Percentiles rank a stretch among this genome's conserved stretches.
These are phyloP conservation scores for Platysternon megacephalum DNA, from an alignment of 2,113 vertebrate species.

Conservation along the genomic window DNA sequence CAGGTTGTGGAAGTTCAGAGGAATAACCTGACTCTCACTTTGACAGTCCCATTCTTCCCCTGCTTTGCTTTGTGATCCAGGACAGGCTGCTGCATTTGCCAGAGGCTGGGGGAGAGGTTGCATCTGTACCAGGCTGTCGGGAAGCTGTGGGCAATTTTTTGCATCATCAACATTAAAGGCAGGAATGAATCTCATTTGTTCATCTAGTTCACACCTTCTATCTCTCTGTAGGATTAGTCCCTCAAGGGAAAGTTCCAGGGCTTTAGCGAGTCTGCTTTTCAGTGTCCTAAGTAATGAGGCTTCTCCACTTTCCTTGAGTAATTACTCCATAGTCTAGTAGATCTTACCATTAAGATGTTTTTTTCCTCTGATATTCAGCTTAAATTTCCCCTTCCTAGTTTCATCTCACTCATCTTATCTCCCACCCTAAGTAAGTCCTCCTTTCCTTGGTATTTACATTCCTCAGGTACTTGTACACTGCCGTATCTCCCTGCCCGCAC, in stretches of 20 bases:
- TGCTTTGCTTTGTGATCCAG: not conserved
- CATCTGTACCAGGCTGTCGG: not conserved
- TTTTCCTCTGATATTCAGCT: not conserved
- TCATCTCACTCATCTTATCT: not conserved
- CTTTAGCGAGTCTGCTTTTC: not conserved
- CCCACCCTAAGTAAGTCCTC: fast-evolving
- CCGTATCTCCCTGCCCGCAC: not conserved
- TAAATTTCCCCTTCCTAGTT: not conserved
- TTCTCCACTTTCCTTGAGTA: not conserved
- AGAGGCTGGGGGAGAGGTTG: not conserved
- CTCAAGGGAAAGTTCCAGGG: not conserved
- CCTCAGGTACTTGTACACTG: not conserved
- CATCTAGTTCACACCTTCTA: not conserved
- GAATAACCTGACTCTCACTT: not conserved
- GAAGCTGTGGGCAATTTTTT: not conserved
- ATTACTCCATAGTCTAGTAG: not conserved
- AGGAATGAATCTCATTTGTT: not conserved
- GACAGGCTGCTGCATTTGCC: not conserved
- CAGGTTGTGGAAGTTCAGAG: not conserved
- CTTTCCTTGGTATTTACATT: not conserved
- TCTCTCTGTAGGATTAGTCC: not conserved
- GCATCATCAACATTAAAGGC: not conserved
- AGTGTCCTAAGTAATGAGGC: not conserved
- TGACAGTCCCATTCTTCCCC: not conserved
- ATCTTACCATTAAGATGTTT: not conserved